Evolutionary conservation across 2,113 vertebrate genomes (phyloP).

Genomic region (Crotophaga sulcirostris): DNA sequence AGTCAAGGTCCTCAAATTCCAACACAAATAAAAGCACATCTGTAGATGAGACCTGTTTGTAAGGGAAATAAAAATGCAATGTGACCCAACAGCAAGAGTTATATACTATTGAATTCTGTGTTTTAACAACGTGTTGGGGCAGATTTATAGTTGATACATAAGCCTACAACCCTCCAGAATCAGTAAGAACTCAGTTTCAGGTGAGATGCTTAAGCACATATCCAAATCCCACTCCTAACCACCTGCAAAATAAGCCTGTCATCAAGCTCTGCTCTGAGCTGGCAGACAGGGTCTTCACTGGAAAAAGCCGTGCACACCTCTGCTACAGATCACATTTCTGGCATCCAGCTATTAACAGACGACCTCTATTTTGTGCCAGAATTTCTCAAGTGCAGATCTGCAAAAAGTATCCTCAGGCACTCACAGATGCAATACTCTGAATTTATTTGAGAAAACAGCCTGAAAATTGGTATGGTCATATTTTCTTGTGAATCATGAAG

Average conservation of each 20-base stretch:
- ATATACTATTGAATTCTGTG: neutral
- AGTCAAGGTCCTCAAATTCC: neutral
- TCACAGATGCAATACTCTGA: neutral
- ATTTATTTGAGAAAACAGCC: conserved; percentile 7
- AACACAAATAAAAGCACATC: neutral
- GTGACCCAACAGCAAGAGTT: neutral
- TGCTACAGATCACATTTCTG: neutral
- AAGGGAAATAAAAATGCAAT: neutral
- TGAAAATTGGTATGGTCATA: neutral
- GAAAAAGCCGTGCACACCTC: neutral
- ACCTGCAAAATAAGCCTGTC: neutral
- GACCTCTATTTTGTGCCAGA: neutral
- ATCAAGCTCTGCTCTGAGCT: neutral
- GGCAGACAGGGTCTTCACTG: neutral
- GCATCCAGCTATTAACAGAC: neutral
- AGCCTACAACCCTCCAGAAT: neutral
- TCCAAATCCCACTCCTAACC: neutral
- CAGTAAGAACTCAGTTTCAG: neutral
- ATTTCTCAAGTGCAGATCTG: neutral
- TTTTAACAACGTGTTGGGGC: neutral
- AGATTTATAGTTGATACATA: neutral
- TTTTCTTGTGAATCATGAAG: neutral
- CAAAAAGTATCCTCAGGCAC: neutral
- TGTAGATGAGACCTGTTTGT: neutral
- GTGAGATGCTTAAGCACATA: neutral